Percentiles rank a stretch among this genome's conserved stretches.
phyloP scores from a whole-genome alignment of 2,888 invertebrate genomes.

The Lysandra coridon region DNA sequence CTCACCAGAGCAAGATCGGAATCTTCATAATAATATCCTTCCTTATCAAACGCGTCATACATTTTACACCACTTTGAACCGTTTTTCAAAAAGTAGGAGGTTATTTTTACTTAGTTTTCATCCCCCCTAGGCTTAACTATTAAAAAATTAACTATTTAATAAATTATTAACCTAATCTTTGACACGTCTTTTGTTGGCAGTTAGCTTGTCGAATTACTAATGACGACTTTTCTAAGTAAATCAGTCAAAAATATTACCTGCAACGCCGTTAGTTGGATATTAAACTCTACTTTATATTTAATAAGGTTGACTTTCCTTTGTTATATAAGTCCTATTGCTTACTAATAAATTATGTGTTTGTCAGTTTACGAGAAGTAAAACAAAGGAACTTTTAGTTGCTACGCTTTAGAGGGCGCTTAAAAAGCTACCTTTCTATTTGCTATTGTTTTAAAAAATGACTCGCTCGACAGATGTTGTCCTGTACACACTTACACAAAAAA shows the following conservation, averaged over 20 bases:
- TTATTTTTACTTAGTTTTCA: background rate
- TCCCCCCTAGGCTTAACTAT: background rate
- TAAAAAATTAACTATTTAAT: background rate
- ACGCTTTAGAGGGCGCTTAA: background rate
- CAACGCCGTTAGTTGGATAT: background rate
- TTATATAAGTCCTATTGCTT: background rate
- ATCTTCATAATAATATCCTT: constrained; percentile 3
- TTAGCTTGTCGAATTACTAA: background rate
- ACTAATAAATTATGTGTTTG: background rate
- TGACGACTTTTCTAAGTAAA: background rate
- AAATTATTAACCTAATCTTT: background rate
- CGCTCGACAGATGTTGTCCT: too few relatives aligned
- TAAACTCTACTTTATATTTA: background rate
- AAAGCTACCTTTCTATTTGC: background rate
- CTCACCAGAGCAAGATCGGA: background rate
- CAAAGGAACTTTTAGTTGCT: background rate
- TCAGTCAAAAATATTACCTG: background rate
- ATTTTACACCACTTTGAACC: background rate
- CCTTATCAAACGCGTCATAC: background rate
- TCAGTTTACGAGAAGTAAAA: background rate
- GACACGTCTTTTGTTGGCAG: background rate
- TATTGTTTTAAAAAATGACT: too few relatives aligned
- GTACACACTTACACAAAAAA: too few relatives aligned
- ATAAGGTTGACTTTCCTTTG: background rate
- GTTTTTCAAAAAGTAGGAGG: background rate